Evolutionary conservation across 2,888 invertebrate genomes (phyloP), one percentile per base, ranked within the genome.

Genomic region (Andricus quercusramuli): DNA sequence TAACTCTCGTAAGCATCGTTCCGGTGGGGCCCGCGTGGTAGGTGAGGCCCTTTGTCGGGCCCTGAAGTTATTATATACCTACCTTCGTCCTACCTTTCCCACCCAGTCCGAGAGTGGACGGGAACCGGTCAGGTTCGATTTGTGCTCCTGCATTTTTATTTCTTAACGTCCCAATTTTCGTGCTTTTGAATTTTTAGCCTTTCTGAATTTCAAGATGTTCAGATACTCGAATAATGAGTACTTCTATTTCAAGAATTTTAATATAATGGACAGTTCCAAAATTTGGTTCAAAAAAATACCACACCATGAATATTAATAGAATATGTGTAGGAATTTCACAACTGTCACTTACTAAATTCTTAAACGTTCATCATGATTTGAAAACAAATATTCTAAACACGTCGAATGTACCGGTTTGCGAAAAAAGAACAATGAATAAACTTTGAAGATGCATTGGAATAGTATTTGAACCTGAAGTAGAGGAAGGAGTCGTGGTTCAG

Each of bases 401-500:
- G 70, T 70, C 15, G 13, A 47, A 56, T 15, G 32, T 70, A 51
- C 47, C 70, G 62, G 11, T 62, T 47, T 47, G 47, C 44, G 47
- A 62, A 70, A 74, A 66, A 65, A 62, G 67, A 67, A 79, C 51
- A 77, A 82, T 62, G 78, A 78, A 80, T 67, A 70, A 78, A 65
- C 56, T 11, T 59, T 79, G 56, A 70, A 83, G 82, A 67, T 82
- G 64, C 79, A 78, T 78, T 32, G 68, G 47, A 47, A 47, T 17
- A 47, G 47, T 29, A 80, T 44, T 11, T 79, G 77, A 62, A 59
- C 78, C 59, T 17, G 47, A 74, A 65, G 47, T 66, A 79, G 76
- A 81, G 85, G 80, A 81, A 88, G 88, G 88, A 88, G 88, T 83
- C 86, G 86, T 87, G 88, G 83, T 86, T 85, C 86, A 88, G 78